These are phyloP conservation scores for Tetramorium parvispinum DNA, from an alignment of 1,140 invertebrate genomes.

Conservation along the genomic window DNA sequence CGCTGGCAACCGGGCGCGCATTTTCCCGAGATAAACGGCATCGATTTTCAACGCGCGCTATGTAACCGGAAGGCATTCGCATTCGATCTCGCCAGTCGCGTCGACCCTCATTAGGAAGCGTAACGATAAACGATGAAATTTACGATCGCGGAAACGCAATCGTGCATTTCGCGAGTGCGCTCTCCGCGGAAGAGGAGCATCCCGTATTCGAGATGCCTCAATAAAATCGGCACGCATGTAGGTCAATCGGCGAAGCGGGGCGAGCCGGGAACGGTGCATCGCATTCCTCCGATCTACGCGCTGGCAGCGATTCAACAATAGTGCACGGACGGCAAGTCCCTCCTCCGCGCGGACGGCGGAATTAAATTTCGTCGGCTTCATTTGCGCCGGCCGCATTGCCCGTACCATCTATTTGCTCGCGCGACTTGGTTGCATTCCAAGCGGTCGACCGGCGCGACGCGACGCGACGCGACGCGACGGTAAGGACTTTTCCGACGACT, in stretches of 20 bases:
- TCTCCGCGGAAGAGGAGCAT: not conserved
- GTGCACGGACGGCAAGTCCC: conserved; percentile 5
- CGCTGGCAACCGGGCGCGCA: not conserved
- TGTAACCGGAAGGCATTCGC: not conserved
- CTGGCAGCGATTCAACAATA: conserved; percentile 74
- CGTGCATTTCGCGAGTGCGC: conserved; percentile 2
- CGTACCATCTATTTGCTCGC: conserved; percentile 63
- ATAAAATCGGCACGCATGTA: conserved; percentile 74
- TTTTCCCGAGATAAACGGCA: conserved; percentile 13
- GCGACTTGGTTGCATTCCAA: conserved; percentile 73
- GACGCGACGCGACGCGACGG: not conserved
- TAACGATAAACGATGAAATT: conserved; percentile 41
- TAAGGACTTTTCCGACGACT: conserved; percentile 36
- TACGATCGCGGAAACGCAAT: conserved; percentile 21
- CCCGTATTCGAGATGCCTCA: conserved; percentile 60
- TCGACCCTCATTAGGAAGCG: conserved; percentile 5
- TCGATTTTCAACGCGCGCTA: conserved; percentile 1
- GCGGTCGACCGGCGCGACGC: conserved; percentile 10
- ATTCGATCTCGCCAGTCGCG: not conserved
- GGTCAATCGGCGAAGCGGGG: conserved; percentile 70
- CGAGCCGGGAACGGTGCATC: conserved; percentile 48
- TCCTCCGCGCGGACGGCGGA: conserved; percentile 44
- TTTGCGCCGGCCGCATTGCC: conserved; percentile 62
- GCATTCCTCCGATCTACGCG: conserved; percentile 69
- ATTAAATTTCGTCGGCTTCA: conserved; percentile 73